Conservation (phyloP, 2,888 invertebrate genomes). For the Leptinotarsa tumamoca region DNA sequence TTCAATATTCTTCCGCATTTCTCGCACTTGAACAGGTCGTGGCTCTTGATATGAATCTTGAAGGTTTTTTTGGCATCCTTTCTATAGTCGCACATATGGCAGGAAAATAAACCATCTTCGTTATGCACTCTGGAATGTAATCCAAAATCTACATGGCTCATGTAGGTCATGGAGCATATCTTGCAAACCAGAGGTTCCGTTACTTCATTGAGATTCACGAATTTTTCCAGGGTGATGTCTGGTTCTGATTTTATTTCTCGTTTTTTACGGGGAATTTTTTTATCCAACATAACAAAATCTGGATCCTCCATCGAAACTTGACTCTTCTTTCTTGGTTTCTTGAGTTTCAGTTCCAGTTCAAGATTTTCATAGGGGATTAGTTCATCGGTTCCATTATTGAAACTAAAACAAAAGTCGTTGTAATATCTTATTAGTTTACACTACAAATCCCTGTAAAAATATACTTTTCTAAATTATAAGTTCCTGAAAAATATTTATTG, state of each 20-base stretch:
- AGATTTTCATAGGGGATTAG: background rate
- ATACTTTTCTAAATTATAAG: no score
- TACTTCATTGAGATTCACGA: slow-evolving; percentile 40
- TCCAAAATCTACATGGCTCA: slow-evolving; percentile 60
- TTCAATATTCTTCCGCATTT: slow-evolving; percentile 55
- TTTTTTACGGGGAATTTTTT: slow-evolving; percentile 5
- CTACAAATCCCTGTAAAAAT: background rate
- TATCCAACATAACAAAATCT: background rate
- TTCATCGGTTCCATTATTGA: background rate
- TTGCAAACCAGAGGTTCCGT: slow-evolving; percentile 67
- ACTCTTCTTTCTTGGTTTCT: slow-evolving; percentile 7
- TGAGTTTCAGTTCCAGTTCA: background rate
- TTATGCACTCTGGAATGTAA: slow-evolving; percentile 59
- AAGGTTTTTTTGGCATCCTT: slow-evolving; percentile 45
- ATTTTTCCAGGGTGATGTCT: slow-evolving; percentile 35
- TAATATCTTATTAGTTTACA: background rate
- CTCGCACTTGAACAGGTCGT: slow-evolving; percentile 54
- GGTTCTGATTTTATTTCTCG: slow-evolving; percentile 12
- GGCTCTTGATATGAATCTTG: slow-evolving; percentile 56
- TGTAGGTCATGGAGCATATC: slow-evolving; percentile 69
- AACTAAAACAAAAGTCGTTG: slow-evolving; percentile 27
- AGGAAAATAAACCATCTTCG: slow-evolving; percentile 57
- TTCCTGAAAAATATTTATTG: no score
- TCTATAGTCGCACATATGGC: slow-evolving; percentile 60
- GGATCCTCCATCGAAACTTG: background rate